Percentiles rank a stretch among this genome's conserved stretches.
phyloP scores from a whole-genome alignment of 2,797 vertebrate genomes.

The Myotis pilosus region DNA sequence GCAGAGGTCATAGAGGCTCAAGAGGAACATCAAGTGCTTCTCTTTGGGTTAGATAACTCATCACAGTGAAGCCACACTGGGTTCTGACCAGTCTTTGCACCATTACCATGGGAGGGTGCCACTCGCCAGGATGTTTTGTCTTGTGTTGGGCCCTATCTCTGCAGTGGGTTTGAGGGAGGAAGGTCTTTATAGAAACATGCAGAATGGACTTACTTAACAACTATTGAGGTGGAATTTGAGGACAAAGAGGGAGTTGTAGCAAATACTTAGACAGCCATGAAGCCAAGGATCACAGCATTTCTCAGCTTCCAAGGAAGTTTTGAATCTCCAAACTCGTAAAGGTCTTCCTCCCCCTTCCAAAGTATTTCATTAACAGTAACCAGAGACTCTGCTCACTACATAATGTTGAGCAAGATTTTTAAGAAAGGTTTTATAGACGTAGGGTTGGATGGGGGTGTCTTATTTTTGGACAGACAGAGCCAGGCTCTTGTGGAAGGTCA shows the following conservation, averaged over 20 bases:
- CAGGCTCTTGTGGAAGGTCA: not conserved
- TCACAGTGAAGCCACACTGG: not conserved
- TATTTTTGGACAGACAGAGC: not conserved
- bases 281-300: not conserved
- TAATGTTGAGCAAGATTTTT: not conserved
- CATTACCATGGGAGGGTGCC: rapidly evolving
- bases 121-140: not conserved
- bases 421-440: not conserved
- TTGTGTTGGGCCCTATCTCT: not conserved
- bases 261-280: not conserved
- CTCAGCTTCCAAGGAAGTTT: not conserved
- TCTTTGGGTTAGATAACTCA: not conserved
- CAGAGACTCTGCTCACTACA: not conserved
- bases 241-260: not conserved
- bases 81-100: not conserved
- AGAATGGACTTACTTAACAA: not conserved
- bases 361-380: not conserved
- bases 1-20: not conserved
- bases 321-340: not conserved
- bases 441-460: not conserved
- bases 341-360: not conserved
- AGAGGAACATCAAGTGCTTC: not conserved
- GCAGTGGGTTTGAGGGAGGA: not conserved
- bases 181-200: not conserved
- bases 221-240: not conserved